A percentile compares a stretch with the other conserved stretches of the same genome.
Conservation (phyloP, 2,888 invertebrate species). For the Synanthedon tipuliformis region DNA sequence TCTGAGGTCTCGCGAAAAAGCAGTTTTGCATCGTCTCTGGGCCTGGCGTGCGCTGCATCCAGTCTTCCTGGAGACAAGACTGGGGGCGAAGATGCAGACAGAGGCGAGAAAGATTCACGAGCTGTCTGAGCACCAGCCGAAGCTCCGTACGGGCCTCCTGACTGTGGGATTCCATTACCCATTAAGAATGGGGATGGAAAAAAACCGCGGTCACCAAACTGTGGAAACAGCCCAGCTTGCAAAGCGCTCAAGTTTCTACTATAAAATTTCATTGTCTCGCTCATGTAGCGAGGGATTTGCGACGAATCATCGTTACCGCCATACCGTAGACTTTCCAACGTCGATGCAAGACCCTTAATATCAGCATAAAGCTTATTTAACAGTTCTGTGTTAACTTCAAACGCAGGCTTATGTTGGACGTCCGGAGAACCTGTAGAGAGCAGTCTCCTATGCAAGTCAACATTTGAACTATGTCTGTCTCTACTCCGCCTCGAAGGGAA, state of each 20-base stretch:
- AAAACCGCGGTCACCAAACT: conserved; percentile 51
- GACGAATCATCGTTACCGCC: conserved; percentile 52
- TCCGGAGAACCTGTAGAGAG: conserved; percentile 60
- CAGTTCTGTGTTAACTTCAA: conserved; percentile 83
- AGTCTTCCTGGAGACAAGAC: conserved; percentile 59
- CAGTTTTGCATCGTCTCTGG: conserved; percentile 57
- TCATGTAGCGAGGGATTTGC: conserved; percentile 55
- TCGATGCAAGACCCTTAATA: conserved; percentile 72
- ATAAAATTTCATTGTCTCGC: conserved; percentile 66
- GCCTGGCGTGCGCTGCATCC: conserved; percentile 54
- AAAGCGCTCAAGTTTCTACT: conserved; percentile 55
- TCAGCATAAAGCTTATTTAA: conserved; percentile 85
- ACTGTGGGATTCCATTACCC: conserved; percentile 45
- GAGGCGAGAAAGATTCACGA: conserved; percentile 57
- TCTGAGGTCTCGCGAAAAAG: conserved; percentile 68
- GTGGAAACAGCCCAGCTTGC: conserved; percentile 56
- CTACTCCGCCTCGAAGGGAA: conserved; percentile 85
- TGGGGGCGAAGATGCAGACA: conserved; percentile 61
- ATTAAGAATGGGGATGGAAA: conserved; percentile 57
- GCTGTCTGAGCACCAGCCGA: conserved; percentile 50
- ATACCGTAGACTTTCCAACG: conserved; percentile 74
- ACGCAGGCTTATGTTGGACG: conserved; percentile 59
- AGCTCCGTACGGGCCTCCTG: conserved; percentile 46
- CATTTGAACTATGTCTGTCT: conserved; percentile 72
- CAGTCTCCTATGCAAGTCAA: conserved; percentile 63